phyloP scores from a whole-genome alignment of 2,888 invertebrate genomes.

The Panopea generosa region DNA sequence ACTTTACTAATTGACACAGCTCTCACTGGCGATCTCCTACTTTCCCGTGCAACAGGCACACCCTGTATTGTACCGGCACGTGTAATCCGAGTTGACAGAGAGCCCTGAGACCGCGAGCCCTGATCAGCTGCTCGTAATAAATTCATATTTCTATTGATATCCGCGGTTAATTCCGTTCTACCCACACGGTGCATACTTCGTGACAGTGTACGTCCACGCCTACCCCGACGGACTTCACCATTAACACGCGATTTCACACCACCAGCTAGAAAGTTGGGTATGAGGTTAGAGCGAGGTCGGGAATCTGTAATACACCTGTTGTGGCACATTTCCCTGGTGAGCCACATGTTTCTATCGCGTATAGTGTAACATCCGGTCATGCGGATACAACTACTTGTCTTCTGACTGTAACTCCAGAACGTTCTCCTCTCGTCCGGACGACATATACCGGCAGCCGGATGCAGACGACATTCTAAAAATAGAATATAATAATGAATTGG shows the following conservation, averaged over 20 bases:
- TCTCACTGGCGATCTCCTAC: too few species aligned
- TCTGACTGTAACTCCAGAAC: conserved; percentile 53
- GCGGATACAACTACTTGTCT: conserved; percentile 41
- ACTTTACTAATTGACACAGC: too few species aligned
- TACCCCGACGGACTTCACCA: background rate
- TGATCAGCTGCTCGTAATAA: too few species aligned
- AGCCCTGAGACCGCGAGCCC: too few species aligned
- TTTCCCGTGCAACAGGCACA: too few species aligned
- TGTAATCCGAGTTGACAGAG: too few species aligned
- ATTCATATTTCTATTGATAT: too few species aligned
- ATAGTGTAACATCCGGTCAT: conserved; percentile 53
- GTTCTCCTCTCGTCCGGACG: conserved; percentile 21
- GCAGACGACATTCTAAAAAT: conserved; percentile 43
- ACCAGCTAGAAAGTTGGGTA: conserved; percentile 35
- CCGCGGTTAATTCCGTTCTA: too few species aligned
- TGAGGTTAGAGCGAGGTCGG: conserved; percentile 13
- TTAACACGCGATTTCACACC: background rate
- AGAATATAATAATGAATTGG: too few species aligned
- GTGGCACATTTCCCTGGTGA: conserved; percentile 34
- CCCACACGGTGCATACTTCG: background rate
- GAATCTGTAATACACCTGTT: conserved; percentile 24
- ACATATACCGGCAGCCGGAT: conserved; percentile 49
- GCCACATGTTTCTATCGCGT: conserved; percentile 52
- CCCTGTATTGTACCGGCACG: too few species aligned
- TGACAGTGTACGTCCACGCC: background rate